These are phyloP conservation scores for Torymus tubicola DNA, from an alignment of 2,888 invertebrate species.

Conservation along the genomic window DNA sequence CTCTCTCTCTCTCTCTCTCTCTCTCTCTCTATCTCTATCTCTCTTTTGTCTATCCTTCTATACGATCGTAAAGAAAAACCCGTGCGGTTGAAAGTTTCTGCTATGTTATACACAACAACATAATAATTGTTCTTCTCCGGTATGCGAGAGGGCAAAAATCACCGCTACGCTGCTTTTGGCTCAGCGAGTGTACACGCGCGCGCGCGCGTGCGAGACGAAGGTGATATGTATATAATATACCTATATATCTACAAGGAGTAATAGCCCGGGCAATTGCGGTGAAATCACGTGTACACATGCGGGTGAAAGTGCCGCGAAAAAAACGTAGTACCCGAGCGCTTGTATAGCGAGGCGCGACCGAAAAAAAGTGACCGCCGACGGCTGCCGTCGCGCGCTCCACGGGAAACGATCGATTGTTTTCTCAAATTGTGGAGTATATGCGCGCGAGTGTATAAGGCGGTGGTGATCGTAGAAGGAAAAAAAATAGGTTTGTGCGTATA, in stretches of 20 bases:
- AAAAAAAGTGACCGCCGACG: conserved; percentile 17
- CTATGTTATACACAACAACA: background rate
- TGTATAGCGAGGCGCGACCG: background rate
- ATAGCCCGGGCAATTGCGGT: conserved; percentile 26
- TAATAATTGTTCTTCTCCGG: background rate
- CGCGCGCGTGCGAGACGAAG: background rate
- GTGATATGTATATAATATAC: too few relatives aligned
- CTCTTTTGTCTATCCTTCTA: too few relatives aligned
- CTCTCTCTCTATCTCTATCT: too few relatives aligned
- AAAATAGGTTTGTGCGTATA: too few relatives aligned
- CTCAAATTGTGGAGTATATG: background rate
- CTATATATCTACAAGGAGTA: background rate
- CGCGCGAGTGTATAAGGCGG: too few relatives aligned
- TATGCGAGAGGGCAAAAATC: background rate
- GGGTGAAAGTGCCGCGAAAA: conserved; percentile 41
- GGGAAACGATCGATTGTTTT: conserved; percentile 48
- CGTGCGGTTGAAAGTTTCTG: background rate
- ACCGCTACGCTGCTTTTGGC: background rate
- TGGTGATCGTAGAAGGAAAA: too few relatives aligned
- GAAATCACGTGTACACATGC: conserved; percentile 35
- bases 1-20: too few relatives aligned
- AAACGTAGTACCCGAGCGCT: background rate
- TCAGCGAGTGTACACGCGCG: background rate
- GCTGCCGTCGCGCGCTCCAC: too few relatives aligned
- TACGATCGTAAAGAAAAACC: background rate